Evolutionary conservation across 2,797 vertebrate genomes (phyloP), one percentile per base, ranked within the genome.

Genomic region (Tadarida brasiliensis): DNA sequence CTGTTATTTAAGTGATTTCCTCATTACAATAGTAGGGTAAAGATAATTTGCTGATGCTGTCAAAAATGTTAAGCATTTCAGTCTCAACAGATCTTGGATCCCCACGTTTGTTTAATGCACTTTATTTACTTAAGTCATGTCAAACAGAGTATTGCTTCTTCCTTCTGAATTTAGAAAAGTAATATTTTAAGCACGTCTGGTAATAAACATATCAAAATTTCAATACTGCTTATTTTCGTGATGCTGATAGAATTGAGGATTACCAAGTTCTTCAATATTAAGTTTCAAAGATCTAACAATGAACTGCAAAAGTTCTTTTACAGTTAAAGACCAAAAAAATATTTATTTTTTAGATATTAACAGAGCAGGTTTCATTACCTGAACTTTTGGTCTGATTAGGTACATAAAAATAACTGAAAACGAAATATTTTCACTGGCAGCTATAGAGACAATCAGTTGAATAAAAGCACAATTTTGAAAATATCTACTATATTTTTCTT

Each of bases 1-100:
- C 97, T 97, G 96, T 98, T 98, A 97, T 98, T 98, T 98, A 95
- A 98, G 96, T 97, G 93, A 98, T 96, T 96, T 97, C 94, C 97
- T 96, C 49, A 24, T 97, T 96, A 97, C 95, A 97, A 98, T 82
- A 84, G 82, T 5, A 91, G 2, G 85, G 96, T 35, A 96, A 98
- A 94, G 97, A 98, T 94, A 98, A 98, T 97, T 97, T 96, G 97
- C 97, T 98, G 95, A 98, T 96, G 96, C 95, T 90, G 88, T 96
- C 93, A 96, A 97, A 98, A 96, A 91, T 3, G 70, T 76, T 94
- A 93, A 93, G 94, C 89, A 82, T 97, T 95, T 97, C 93, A 91
- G 68, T 94, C 90, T 15, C 95, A 80, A 81, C 59, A 73, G 91
- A 97, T 96, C 94, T 65, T 81, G 47, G 81, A 97, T 93, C 96